Percentiles rank a stretch among this genome's conserved stretches.
Conservation (phyloP, 2,888 invertebrate genomes). For the Drosophila pseudotalamancana region DNA sequence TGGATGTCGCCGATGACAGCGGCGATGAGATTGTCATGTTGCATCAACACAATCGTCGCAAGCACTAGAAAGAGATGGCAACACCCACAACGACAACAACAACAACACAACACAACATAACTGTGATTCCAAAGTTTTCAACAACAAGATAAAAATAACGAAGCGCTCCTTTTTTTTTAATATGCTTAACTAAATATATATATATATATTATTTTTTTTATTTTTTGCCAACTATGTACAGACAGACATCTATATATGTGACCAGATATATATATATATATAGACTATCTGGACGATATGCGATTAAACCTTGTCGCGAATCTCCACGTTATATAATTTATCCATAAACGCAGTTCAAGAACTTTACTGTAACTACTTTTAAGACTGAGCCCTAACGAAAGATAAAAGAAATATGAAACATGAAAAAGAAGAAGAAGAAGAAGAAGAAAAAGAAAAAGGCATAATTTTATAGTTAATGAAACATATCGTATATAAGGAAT, state of each 20-base stretch:
- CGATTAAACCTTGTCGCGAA: slow-evolving; percentile 14
- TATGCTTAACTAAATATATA: slow-evolving; percentile 8
- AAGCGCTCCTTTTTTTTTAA: slow-evolving; percentile 39
- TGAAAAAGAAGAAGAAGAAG: not conserved
- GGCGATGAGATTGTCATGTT: slow-evolving; percentile 81
- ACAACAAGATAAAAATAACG: too few species aligned
- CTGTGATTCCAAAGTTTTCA: slow-evolving; percentile 73
- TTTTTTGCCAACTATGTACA: slow-evolving; percentile 33
- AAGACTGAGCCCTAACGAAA: slow-evolving; percentile 47
- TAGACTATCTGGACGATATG: slow-evolving; percentile 12
- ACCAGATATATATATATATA: slow-evolving; percentile 11
- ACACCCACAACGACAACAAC: slow-evolving; percentile 29
- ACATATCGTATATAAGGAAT: too few species aligned
- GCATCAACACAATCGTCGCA: slow-evolving; percentile 64
- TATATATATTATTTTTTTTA: slow-evolving; percentile 11
- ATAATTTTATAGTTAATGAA: not conserved
- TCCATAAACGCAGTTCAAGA: slow-evolving; percentile 11
- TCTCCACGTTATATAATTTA: slow-evolving; percentile 41
- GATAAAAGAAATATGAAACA: not conserved
- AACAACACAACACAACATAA: slow-evolving; percentile 58
- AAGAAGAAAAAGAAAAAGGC: not conserved
- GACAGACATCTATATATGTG: not conserved
- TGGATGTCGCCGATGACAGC: slow-evolving; percentile 74
- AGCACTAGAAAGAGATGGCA: slow-evolving; percentile 28
- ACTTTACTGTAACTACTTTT: slow-evolving; percentile 47